A percentile compares a stretch with the other conserved stretches of the same genome.
These are phyloP conservation scores for Perccottus glenii DNA, from an alignment of 2,113 vertebrate species.

Conservation along the genomic window DNA sequence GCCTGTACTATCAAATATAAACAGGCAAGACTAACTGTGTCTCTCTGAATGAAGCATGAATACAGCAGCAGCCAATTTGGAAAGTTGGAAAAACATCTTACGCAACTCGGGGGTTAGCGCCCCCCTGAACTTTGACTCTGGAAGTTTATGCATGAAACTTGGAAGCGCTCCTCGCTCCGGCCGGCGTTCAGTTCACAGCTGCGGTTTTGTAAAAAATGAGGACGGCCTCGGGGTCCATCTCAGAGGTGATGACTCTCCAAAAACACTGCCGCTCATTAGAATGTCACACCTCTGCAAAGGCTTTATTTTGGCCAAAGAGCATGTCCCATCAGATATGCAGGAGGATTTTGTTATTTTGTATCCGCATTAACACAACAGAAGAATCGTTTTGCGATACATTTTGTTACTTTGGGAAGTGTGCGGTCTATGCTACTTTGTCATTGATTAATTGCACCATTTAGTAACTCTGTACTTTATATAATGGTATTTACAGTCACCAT, in stretches of 20 bases:
- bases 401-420: constrained; percentile 1
- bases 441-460: too few relatives aligned
- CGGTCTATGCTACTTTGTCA: background rate
- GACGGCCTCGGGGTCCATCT: constrained; percentile 12
- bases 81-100: constrained; percentile 29
- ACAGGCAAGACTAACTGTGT: background rate
- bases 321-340: constrained; percentile 11
- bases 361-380: background rate
- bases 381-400: background rate
- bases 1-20: background rate
- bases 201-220: background rate
- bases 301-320: constrained; percentile 14
- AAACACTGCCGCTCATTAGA: background rate
- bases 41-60: constrained; percentile 3
- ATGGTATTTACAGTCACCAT: too few relatives aligned
- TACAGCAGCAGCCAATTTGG: background rate
- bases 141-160: constrained; percentile 24
- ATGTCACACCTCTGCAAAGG: constrained; percentile 11
- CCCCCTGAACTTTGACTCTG: constrained; percentile 46
- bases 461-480: too few relatives aligned
- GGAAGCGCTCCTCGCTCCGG: background rate
- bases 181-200: constrained; percentile 17
- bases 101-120: constrained; percentile 20
- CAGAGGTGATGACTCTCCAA: constrained; percentile 2
- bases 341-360: background rate